phyloP scores from a whole-genome alignment of 2,797 vertebrate genomes.

The Sebastes taczanowskii region DNA sequence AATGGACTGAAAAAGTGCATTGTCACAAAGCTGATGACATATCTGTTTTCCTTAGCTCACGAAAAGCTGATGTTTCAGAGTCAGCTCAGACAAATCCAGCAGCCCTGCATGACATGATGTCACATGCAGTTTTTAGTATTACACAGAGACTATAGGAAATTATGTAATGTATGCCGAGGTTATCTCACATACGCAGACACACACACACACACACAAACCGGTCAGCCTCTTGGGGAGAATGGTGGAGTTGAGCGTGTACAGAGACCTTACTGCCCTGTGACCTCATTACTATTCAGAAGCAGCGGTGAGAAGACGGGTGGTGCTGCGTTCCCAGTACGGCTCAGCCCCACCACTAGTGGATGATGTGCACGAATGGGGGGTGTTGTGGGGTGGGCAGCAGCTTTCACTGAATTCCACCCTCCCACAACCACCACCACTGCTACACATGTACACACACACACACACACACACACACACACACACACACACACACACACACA shows the following conservation, averaged over 20 bases:
- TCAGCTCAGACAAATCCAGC: background rate
- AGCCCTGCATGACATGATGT: background rate
- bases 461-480: background rate
- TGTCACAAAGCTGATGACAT: background rate
- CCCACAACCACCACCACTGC: background rate
- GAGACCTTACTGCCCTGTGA: slow-evolving; percentile 62
- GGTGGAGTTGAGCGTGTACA: slow-evolving; percentile 43
- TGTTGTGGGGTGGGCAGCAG: slow-evolving; percentile 36
- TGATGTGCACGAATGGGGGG: slow-evolving; percentile 47
- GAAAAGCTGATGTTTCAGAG: background rate
- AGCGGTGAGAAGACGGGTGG: slow-evolving; percentile 79
- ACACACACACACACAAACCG: background rate
- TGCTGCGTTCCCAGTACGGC: slow-evolving; percentile 79
- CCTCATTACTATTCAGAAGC: slow-evolving; percentile 79
- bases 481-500: slow-evolving; percentile 27
- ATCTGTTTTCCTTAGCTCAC: background rate
- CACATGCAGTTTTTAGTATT: slow-evolving; percentile 2
- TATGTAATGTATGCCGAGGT: slow-evolving; percentile 36
- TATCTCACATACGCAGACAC: slow-evolving; percentile 28
- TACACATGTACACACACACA: slow-evolving; percentile 37
- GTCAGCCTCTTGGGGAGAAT: slow-evolving; percentile 44
- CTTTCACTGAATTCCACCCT: slow-evolving; percentile 57
- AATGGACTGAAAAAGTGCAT: background rate
- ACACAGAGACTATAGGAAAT: slow-evolving; percentile 18
- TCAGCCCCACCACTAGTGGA: slow-evolving; percentile 57